These are phyloP conservation scores for Glyptemys insculpta DNA, from an alignment of 2,797 vertebrate genomes.

Conservation along the genomic window DNA sequence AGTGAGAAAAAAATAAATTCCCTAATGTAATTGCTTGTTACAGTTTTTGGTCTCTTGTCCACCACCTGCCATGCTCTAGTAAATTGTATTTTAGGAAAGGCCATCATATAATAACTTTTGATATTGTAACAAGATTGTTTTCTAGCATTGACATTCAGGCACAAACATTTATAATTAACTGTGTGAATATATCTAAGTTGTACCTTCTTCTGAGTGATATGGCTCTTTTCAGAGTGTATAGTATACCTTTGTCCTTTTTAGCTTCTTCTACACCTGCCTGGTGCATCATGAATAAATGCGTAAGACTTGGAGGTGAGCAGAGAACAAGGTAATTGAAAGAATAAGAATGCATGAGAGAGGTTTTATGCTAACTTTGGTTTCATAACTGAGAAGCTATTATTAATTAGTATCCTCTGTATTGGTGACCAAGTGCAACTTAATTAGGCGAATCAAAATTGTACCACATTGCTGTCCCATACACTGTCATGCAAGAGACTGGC, in stretches of 20 bases:
- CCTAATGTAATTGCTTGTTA: slow-evolving; percentile 80
- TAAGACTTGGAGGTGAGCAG: neutral
- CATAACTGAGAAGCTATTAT: neutral
- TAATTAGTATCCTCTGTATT: neutral
- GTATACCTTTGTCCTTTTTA: slow-evolving; percentile 50
- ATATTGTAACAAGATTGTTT: slow-evolving; percentile 76
- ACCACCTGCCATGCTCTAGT: slow-evolving; percentile 77
- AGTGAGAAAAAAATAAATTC: slow-evolving; percentile 67
- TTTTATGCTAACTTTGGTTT: slow-evolving; percentile 24
- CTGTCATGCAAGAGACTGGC: neutral
- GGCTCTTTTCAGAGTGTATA: slow-evolving; percentile 65
- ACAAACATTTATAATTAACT: slow-evolving; percentile 73
- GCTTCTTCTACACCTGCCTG: neutral
- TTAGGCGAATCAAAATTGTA: neutral
- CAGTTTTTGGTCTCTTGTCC: slow-evolving; percentile 74
- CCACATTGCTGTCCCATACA: neutral
- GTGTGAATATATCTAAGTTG: slow-evolving; percentile 50
- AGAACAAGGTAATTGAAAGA: neutral
- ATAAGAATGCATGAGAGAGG: neutral
- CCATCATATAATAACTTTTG: slow-evolving; percentile 71
- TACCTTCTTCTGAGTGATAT: slow-evolving; percentile 53
- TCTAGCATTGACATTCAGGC: slow-evolving; percentile 64
- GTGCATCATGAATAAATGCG: slow-evolving; percentile 2
- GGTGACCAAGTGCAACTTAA: neutral
- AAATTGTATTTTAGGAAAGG: slow-evolving; percentile 79